These are phyloP conservation scores for Pachyramphus minor DNA, from an alignment of 2,113 vertebrate species.

Conservation along the genomic window DNA sequence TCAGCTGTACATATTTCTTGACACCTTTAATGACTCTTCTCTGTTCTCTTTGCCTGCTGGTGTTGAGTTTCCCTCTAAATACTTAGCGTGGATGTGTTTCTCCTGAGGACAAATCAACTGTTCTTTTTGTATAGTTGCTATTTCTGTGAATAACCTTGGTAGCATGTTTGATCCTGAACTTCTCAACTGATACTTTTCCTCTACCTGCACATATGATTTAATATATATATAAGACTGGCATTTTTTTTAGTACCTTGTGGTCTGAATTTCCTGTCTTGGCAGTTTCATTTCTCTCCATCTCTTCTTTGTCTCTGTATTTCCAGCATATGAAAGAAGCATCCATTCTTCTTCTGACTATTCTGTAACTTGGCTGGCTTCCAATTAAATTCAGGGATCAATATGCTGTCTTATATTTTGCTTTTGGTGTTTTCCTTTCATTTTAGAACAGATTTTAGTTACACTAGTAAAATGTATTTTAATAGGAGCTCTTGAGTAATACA, in stretches of 20 bases:
- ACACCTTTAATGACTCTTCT: conserved; percentile 54
- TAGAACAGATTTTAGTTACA: background rate
- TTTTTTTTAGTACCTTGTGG: background rate
- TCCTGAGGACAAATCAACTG: conserved; percentile 32
- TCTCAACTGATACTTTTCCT: background rate
- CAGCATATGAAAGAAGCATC: background rate
- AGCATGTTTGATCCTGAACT: background rate
- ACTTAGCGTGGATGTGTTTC: background rate
- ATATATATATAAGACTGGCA: background rate
- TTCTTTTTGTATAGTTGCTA: background rate
- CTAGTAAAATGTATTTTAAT: background rate
- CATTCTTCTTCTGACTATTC: background rate
- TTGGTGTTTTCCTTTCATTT: background rate
- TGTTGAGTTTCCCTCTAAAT: conserved; percentile 20
- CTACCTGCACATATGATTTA: background rate
- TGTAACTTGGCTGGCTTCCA: background rate
- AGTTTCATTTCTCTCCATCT: background rate
- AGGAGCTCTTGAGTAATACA: background rate
- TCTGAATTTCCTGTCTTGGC: background rate
- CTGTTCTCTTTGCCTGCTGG: background rate
- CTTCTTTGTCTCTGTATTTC: background rate
- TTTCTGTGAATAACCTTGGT: background rate
- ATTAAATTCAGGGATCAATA: background rate
- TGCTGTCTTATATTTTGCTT: background rate
- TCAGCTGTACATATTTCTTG: background rate